Conservation (phyloP, 2,797 vertebrate species). For the Falco novaeseelandiae region DNA sequence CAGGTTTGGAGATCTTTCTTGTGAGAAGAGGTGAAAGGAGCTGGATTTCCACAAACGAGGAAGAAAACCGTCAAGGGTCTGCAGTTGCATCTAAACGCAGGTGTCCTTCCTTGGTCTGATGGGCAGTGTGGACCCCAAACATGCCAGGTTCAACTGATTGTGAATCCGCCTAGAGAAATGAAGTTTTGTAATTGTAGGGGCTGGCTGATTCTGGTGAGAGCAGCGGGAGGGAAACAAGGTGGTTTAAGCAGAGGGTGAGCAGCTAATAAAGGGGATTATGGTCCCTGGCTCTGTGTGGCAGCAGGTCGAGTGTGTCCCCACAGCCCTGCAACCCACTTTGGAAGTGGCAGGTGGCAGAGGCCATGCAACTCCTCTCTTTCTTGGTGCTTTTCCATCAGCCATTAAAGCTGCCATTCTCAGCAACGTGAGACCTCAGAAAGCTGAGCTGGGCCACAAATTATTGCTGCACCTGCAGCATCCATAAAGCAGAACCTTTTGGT, state of each 20-base stretch:
- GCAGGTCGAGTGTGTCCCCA: accelerated
- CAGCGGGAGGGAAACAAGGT: background rate
- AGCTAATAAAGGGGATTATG: background rate
- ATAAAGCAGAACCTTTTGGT: background rate
- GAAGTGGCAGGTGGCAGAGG: background rate
- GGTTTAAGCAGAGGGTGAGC: background rate
- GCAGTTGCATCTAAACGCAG: background rate
- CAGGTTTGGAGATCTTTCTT: background rate
- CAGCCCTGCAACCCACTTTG: background rate
- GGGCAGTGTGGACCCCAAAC: accelerated
- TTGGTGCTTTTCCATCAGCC: background rate
- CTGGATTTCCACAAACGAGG: background rate
- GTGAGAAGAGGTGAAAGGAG: background rate
- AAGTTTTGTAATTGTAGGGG: background rate
- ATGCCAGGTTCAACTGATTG: background rate
- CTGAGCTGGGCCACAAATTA: background rate
- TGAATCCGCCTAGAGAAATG: background rate
- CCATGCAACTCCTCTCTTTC: background rate
- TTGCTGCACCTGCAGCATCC: background rate
- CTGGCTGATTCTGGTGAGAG: background rate
- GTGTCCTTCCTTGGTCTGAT: background rate
- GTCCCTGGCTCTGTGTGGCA: background rate
- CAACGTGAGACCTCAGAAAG: background rate
- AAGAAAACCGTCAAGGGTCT: background rate
- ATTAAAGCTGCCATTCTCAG: background rate